These are phyloP conservation scores for Drosophila birchii DNA, from an alignment of 2,888 invertebrate species.

Conservation along the genomic window DNA sequence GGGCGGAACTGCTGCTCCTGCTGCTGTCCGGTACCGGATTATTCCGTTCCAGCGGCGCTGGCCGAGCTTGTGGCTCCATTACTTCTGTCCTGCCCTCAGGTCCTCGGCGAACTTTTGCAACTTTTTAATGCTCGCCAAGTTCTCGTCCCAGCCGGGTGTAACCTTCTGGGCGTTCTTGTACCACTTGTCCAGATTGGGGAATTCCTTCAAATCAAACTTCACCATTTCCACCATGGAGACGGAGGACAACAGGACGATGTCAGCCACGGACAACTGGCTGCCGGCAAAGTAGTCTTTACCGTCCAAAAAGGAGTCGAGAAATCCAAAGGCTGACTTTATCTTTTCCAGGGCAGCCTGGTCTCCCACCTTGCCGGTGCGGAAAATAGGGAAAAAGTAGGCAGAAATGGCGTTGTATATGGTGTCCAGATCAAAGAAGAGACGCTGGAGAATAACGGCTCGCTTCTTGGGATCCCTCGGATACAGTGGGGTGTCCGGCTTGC, in stretches of 20 bases:
- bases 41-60: background rate
- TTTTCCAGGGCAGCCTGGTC: slow-evolving; percentile 32
- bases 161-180: slow-evolving; percentile 87
- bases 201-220: slow-evolving; percentile 34
- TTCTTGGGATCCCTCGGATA: slow-evolving; percentile 91
- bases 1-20: background rate
- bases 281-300: slow-evolving; percentile 86
- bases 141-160: slow-evolving; percentile 86
- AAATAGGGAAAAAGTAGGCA: slow-evolving; percentile 85
- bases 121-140: slow-evolving; percentile 85
- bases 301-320: slow-evolving; percentile 51
- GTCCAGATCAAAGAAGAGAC: slow-evolving; percentile 91
- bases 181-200: slow-evolving; percentile 47
- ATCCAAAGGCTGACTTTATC: slow-evolving; percentile 39
- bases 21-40: background rate
- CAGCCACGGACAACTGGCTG: slow-evolving; percentile 90
- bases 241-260: slow-evolving; percentile 88
- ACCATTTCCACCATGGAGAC: slow-evolving; percentile 30
- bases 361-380: slow-evolving; percentile 21
- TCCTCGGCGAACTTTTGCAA: slow-evolving; percentile 70
- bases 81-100: background rate
- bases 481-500: slow-evolving; percentile 88
- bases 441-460: slow-evolving; percentile 90
- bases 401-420: slow-evolving; percentile 89
- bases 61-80: background rate